Evolutionary conservation across 2,888 invertebrate species (phyloP), one percentile per base, ranked within the genome.

Genomic region (Ariolimax columbianus): DNA sequence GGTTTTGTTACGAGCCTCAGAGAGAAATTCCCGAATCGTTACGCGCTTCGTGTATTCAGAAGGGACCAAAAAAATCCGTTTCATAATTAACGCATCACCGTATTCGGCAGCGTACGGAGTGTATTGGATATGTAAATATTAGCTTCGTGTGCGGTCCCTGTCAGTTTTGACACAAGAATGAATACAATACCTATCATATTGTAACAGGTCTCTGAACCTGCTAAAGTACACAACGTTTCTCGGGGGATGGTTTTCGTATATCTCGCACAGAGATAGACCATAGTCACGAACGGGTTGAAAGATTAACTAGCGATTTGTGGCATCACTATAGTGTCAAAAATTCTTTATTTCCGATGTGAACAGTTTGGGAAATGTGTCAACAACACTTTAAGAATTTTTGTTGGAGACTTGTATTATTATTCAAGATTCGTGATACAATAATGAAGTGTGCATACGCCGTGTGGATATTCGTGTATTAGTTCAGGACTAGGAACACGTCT

Each of bases 301-400:
- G 38, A 70, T 70, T 40, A 70, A 70, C 38, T 23, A 30, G 38
- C 70, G 70, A 70, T 38, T 70, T 70, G 26, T 70, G 70, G 70
- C 70, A 70, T 30, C 70, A 70, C 70, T 70, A 70, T 70, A 19
- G 70, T 70, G 70, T 70, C 70, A 70, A 70, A 70, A 63, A 63
- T 63, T 63, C 59, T 26, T n/a, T 63, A 23, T 63, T 63, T 63
- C 23, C 3, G 23, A 63, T n/a, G 59, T 63, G 26, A 23, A 63
- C 1, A 63, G 26, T 63, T 70, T 19, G 70, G 19, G 38, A 70
- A 40, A 70, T 70, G 23, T 70, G 70, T 70, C 70, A 70, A 40
- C 70, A 70, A 23, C 38, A 40, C 38, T 70, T 19, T 40, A 19
- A 2, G 38, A 70, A 38, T 70, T 23, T 68, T 68, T 68, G 33